phyloP scores from a whole-genome alignment of 2,113 vertebrate genomes.

The Grammomys dolichurus region DNA sequence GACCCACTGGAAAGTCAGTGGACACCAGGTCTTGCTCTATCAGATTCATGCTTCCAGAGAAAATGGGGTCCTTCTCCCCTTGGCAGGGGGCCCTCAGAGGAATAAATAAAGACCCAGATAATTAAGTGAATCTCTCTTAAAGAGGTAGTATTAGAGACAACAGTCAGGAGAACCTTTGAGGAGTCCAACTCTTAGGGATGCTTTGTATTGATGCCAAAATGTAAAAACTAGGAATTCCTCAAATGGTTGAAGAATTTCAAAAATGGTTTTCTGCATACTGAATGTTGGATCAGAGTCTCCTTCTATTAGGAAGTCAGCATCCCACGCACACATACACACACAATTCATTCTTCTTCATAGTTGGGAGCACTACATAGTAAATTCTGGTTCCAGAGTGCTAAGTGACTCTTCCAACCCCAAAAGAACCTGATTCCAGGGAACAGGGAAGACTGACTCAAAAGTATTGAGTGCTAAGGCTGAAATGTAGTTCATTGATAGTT shows the following conservation, averaged over 20 bases:
- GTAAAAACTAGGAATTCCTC: not conserved
- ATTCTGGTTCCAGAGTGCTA: not conserved
- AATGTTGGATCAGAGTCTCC: slow-evolving; percentile 5
- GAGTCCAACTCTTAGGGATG: not conserved
- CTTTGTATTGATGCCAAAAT: not conserved
- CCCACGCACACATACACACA: not conserved
- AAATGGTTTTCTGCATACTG: not conserved
- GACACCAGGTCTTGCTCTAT: not conserved
- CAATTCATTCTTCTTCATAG: not conserved
- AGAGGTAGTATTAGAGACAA: not conserved
- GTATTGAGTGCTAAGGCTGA: not conserved
- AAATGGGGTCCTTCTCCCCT: not conserved
- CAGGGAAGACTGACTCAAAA: not conserved
- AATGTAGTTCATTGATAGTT: not conserved
- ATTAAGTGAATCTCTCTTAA: not conserved
- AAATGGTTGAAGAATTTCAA: not conserved
- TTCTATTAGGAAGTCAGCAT: not conserved
- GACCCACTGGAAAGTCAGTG: not conserved
- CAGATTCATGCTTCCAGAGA: accelerated
- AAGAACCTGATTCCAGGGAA: not conserved
- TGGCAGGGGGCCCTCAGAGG: not conserved
- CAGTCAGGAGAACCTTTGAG: not conserved
- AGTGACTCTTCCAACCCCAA: not conserved
- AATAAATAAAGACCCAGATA: not conserved
- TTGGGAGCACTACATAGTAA: not conserved